These are phyloP conservation scores for Clostera curtula DNA, from an alignment of 2,888 invertebrate genomes.

Conservation along the genomic window DNA sequence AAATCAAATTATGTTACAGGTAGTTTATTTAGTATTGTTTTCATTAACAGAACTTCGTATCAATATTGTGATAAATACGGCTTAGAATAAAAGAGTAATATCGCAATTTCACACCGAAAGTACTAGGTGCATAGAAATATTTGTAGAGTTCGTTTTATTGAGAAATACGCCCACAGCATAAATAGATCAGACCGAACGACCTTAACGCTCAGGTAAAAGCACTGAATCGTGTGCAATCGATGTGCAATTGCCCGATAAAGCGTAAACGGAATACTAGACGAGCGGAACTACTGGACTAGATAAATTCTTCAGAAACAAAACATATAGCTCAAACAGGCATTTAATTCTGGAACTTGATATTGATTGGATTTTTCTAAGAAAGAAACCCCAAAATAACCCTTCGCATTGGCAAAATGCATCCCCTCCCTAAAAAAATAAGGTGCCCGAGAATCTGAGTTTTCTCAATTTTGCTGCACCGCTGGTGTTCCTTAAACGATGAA, in stretches of 20 bases:
- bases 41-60: no score
- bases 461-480: slow-evolving; percentile 12
- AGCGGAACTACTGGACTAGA: slow-evolving; percentile 13
- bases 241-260: slow-evolving; percentile 50
- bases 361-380: slow-evolving; percentile 11
- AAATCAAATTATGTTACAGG: no score
- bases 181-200: slow-evolving; percentile 53
- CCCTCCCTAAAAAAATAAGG: slow-evolving; percentile 71
- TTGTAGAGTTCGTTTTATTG: slow-evolving; percentile 27
- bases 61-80: no score
- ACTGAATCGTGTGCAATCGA: slow-evolving; percentile 60
- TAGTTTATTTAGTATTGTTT: no score
- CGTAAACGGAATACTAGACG: slow-evolving; percentile 30
- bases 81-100: no score
- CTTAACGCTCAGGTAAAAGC: slow-evolving; percentile 50
- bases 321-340: slow-evolving; percentile 5
- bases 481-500: slow-evolving; percentile 4
- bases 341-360: slow-evolving; percentile 15
- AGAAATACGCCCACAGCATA: slow-evolving; percentile 37
- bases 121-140: slow-evolving; percentile 18
- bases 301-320: slow-evolving; percentile 3
- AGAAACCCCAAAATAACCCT: slow-evolving; percentile 59
- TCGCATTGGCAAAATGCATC: slow-evolving; percentile 67
- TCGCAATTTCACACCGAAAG: no score
- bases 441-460: slow-evolving; percentile 41